These are phyloP conservation scores for Zaprionus lachaisei DNA, from an alignment of 1,140 invertebrate genomes.

Conservation along the genomic window DNA sequence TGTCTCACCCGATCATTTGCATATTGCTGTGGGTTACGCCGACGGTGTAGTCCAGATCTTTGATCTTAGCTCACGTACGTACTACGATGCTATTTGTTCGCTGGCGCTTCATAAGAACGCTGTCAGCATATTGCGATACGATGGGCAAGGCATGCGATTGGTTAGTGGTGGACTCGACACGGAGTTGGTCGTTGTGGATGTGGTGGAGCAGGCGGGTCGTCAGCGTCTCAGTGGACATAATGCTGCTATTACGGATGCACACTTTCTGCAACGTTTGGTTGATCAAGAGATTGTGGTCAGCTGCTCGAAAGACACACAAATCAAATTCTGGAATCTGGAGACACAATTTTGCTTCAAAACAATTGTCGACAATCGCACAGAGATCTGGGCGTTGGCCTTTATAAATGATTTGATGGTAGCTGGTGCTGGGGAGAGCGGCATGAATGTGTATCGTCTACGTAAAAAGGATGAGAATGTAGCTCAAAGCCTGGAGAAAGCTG, in stretches of 20 bases:
- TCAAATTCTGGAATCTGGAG: slow-evolving; percentile 99
- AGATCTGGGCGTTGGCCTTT: slow-evolving; percentile 94
- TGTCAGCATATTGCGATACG: slow-evolving; percentile 92
- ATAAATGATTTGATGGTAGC: slow-evolving; percentile 93
- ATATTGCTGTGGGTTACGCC: slow-evolving; percentile 95
- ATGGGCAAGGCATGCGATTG: slow-evolving; percentile 85
- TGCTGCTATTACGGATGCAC: slow-evolving; percentile 93
- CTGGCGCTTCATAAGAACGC: slow-evolving; percentile 96
- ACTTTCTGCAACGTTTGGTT: slow-evolving; percentile 89
- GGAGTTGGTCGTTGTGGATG: slow-evolving; percentile 97
- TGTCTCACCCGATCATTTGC: slow-evolving; percentile 89
- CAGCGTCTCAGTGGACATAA: slow-evolving; percentile 97
- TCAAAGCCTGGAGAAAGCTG: slow-evolving; percentile 86
- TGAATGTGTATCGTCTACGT: slow-evolving; percentile 92
- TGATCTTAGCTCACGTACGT: slow-evolving; percentile 87
- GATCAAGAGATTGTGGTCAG: slow-evolving; percentile 91
- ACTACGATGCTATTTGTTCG: slow-evolving; percentile 87
- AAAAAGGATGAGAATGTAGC: slow-evolving; percentile 84
- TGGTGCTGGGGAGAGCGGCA: slow-evolving; percentile 92
- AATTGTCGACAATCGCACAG: slow-evolving; percentile 91
- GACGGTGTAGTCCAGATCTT: slow-evolving; percentile 96
- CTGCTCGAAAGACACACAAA: slow-evolving; percentile 96
- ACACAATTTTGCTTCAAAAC: slow-evolving; percentile 98
- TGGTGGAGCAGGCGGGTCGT: slow-evolving; percentile 95
- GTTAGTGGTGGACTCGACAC: slow-evolving; percentile 88